Base-by-base conservation (phyloP, 2,113 vertebrate species). In the Syngnathus floridae region DNA sequence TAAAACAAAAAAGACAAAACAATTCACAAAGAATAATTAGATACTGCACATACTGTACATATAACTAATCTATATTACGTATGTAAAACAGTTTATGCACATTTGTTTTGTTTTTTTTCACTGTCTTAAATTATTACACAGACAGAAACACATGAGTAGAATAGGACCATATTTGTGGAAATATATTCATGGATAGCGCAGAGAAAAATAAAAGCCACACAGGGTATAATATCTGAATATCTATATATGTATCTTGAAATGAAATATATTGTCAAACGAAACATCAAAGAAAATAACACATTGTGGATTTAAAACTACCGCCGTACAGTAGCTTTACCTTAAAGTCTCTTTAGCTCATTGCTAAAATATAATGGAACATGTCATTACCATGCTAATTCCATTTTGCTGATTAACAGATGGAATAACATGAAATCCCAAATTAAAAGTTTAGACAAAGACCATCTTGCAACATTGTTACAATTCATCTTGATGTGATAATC, bases 11-110 rank as follows among this genome's bases (percentile, higher is more conserved):
- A 62, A 60, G 49, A 62, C 74, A 88, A 82, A 69, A 70, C 84
- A 83, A 79, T 84, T 67, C 74, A 86, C 82, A 84, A 80, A 86
- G 80, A 71, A 87, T 89, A 89, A 91, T 90, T 90, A 87, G 78
- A 80, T 72, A 71, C 63, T 14, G 71, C 83, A 81, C 80, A 22
- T 54, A 54, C 21, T 54, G 51, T 54, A 87, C 77, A 87, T 75
- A 69, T 80, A 82, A 77, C 82, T 77, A 80, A 89, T 90, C 17
- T 40, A 40, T 40, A 11, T 41, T 40, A 38, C 9, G 40, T n/a
- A 60, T 60, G 57, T n/a, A 60, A 60, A 60, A 60, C 9, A 60
- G 19, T 38, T 17, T 5, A 21, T 22, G n/a, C 51, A 13, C 21
- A 11, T 54, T 54, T 22, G 19, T 19, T 6, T 38, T 2, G 19